phyloP scores from a whole-genome alignment of 2,113 vertebrate genomes.

The Burhinus bistriatus region DNA sequence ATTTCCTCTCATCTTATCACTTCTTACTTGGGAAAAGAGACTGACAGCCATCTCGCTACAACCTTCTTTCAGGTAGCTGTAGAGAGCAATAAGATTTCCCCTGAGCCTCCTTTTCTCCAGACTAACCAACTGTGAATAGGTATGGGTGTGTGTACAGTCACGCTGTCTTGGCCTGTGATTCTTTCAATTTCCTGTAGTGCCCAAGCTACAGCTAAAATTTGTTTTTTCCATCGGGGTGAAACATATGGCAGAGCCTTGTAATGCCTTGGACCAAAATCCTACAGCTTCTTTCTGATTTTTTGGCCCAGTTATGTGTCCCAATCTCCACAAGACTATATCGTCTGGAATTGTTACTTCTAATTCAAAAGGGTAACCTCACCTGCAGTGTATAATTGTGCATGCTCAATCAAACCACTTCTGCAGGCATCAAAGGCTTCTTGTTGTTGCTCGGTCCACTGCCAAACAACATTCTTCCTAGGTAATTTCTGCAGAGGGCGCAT shows the following conservation, averaged over 20 bases:
- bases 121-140: not conserved
- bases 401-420: no score
- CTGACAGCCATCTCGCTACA: not conserved
- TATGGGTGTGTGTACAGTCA: not conserved
- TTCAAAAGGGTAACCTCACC: no score
- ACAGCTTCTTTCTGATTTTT: not conserved
- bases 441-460: no score
- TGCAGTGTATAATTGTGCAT: no score
- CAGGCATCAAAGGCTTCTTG: no score
- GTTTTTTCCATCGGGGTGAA: fast-evolving
- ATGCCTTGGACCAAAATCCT: not conserved
- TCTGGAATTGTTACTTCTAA: no score
- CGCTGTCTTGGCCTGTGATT: not conserved
- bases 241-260: not conserved
- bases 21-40: not conserved
- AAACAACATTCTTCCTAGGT: no score
- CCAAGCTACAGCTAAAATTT: not conserved
- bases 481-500: no score
- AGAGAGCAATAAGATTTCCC: not conserved
- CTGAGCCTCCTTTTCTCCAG: not conserved
- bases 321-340: not conserved
- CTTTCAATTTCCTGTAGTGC: not conserved
- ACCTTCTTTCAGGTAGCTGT: not conserved
- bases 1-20: not conserved
- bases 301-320: not conserved